Conservation (phyloP, 2,113 vertebrate genomes). For the Siphamia tubifer region DNA sequence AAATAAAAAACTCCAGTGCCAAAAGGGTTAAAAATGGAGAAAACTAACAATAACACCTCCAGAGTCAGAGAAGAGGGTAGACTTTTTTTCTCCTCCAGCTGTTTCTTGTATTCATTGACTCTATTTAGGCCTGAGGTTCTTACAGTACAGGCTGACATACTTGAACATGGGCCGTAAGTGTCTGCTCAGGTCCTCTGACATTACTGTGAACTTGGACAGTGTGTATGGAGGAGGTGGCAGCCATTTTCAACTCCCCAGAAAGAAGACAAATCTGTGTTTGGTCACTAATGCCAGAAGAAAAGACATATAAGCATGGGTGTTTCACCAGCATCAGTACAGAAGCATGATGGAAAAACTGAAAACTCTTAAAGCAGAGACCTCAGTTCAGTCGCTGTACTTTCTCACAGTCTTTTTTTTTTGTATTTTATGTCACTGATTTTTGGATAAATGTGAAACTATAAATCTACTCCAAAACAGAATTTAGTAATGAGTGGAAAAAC, state of each 20-base stretch:
- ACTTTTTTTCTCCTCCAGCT: conserved; percentile 39
- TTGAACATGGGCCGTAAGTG: neutral
- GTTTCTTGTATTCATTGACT: conserved; percentile 22
- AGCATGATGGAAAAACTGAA: conserved; percentile 34
- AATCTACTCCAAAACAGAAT: neutral
- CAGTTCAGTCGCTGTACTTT: neutral
- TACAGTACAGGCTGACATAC: conserved; percentile 14
- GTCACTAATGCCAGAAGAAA: conserved; percentile 20
- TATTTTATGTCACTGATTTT: neutral
- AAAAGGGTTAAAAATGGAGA: neutral
- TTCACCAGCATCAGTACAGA: conserved; percentile 12
- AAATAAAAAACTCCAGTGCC: neutral
- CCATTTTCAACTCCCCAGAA: conserved; percentile 12
- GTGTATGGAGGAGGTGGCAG: neutral
- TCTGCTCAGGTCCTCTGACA: conserved; percentile 26
- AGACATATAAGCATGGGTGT: conserved; percentile 17
- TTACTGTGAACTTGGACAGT: conserved; percentile 26
- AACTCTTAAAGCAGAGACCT: conserved; percentile 17
- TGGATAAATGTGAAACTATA: neutral
- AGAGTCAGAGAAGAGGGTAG: neutral
- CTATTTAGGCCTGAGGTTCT: conserved; percentile 19
- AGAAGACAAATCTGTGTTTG: conserved; percentile 24
- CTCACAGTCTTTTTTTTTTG: neutral
- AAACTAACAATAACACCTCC: neutral
- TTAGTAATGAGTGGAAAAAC: neutral